Percentiles rank a stretch among this genome's conserved stretches.
Evolutionary conservation across 2,888 invertebrate genomes (phyloP).

Genomic region (Thera obeliscata): DNA sequence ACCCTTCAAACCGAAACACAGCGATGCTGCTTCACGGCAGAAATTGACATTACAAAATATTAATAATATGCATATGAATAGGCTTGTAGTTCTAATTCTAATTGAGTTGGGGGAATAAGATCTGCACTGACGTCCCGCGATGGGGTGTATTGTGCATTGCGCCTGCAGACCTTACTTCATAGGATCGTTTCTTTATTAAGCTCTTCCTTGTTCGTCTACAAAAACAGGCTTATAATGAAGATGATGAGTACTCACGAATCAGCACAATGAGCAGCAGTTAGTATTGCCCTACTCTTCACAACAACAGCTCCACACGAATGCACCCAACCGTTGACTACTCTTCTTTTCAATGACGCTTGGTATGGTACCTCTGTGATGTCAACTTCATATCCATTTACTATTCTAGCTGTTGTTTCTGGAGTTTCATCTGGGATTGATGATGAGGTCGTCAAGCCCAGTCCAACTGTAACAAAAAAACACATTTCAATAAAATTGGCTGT

Average conservation of each 20-base stretch:
- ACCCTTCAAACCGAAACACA: no score
- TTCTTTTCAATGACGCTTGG: conserved; percentile 65
- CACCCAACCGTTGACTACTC: conserved; percentile 55
- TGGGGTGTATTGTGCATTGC: no score
- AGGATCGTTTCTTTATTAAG: no score
- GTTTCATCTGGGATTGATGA: conserved; percentile 42
- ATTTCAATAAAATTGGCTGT: no score
- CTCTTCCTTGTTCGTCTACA: no score
- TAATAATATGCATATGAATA: no score
- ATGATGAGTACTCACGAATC: conserved; percentile 51
- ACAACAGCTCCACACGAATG: conserved; percentile 74
- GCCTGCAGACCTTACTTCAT: no score
- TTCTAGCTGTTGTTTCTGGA: conserved; percentile 52
- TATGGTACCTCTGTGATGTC: conserved; percentile 74
- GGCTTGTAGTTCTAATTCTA: no score
- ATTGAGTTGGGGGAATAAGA: no score
- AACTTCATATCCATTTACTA: conserved; percentile 76
- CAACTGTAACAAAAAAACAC: conserved; percentile 17
- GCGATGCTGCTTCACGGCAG: no score
- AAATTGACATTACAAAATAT: no score
- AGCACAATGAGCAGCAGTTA: conserved; percentile 77
- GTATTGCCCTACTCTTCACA: conserved; percentile 55
- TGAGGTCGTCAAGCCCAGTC: conserved; percentile 37
- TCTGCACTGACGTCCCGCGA: no score
- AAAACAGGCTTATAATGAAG: not conserved